phyloP scores from a whole-genome alignment of 30 jellyfish, hydroid and myxozoan genomes.

The Catostylus mosaicus region DNA sequence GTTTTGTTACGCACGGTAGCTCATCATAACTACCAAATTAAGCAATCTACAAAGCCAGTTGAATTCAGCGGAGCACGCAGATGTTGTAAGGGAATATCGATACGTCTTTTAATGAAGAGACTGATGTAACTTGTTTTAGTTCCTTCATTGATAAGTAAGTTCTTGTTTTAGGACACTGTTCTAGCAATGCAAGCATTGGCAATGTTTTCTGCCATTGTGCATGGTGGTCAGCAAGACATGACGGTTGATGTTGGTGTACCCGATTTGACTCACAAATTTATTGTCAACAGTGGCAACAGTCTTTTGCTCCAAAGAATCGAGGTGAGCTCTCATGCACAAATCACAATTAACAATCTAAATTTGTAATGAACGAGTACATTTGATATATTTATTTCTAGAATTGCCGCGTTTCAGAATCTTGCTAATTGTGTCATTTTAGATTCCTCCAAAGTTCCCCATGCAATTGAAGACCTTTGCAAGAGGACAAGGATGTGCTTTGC shows the following conservation, averaged over 20 bases:
- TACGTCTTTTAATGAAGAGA: too few relatives aligned
- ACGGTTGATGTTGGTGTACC: constrained; percentile 59
- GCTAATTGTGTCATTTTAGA: too few relatives aligned
- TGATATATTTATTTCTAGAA: background rate
- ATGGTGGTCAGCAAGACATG: constrained; percentile 65
- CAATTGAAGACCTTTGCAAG: constrained; percentile 10
- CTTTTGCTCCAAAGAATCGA: constrained; percentile 84
- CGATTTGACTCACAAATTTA: constrained; percentile 59
- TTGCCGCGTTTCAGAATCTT: too few relatives aligned
- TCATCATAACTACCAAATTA: too few relatives aligned
- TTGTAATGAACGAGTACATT: background rate
- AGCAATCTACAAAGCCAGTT: too few relatives aligned
- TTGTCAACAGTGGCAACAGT: constrained; percentile 57
- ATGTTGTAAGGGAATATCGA: too few relatives aligned
- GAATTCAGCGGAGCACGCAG: too few relatives aligned
- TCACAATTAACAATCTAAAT: too few relatives aligned
- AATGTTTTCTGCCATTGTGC: constrained; percentile 59
- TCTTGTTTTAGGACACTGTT: constrained; percentile 92
- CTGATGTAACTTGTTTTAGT: too few relatives aligned
- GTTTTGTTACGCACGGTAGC: too few relatives aligned
- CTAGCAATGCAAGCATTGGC: constrained; percentile 95
- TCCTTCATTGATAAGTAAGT: too few relatives aligned
- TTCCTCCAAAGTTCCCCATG: constrained; percentile 30
- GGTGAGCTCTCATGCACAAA: constrained; percentile 64
- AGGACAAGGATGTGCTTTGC: constrained; percentile 39